Evolutionary conservation across 2,797 vertebrate genomes (phyloP).

Genomic region (Sphenodon punctatus): DNA sequence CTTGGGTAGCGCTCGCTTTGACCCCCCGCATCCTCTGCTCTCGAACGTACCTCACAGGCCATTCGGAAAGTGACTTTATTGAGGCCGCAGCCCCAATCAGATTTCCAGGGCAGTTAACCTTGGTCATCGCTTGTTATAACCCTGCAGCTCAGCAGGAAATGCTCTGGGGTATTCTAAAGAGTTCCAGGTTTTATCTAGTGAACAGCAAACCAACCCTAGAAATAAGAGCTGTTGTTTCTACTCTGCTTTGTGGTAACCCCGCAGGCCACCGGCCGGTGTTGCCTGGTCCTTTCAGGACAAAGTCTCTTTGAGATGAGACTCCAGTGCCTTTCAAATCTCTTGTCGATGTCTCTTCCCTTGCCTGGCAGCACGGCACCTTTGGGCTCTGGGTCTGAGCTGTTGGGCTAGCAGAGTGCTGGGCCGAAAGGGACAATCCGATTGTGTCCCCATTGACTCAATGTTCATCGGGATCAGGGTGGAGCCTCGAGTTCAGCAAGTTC

Average conservation of each 20-base stretch:
- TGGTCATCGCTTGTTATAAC: neutral
- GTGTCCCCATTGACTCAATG: slow-evolving; percentile 3
- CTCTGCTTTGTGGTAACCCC: neutral
- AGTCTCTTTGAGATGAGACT: slow-evolving; percentile 25
- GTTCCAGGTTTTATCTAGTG: neutral
- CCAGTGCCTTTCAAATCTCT: slow-evolving; percentile 1
- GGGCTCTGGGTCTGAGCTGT: neutral
- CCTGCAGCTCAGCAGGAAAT: fast-evolving
- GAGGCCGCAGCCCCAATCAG: neutral
- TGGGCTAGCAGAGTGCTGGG: neutral
- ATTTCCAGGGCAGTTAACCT: neutral
- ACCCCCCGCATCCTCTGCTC: neutral
- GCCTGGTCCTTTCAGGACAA: neutral
- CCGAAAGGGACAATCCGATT: neutral
- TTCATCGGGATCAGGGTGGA: slow-evolving; percentile 32
- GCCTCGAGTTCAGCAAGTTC: slow-evolving; percentile 22
- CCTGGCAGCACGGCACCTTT: neutral
- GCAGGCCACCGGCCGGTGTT: no score
- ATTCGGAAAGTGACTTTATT: neutral
- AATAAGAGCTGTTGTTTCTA: neutral
- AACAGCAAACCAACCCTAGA: neutral
- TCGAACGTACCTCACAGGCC: neutral
- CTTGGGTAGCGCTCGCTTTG: neutral
- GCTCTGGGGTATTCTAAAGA: no score
- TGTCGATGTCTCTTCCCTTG: neutral